These are phyloP conservation scores for Oscarella lobularis DNA, from an alignment of 37 sponge, comb jelly and placozoan genomes.

Conservation along the genomic window DNA sequence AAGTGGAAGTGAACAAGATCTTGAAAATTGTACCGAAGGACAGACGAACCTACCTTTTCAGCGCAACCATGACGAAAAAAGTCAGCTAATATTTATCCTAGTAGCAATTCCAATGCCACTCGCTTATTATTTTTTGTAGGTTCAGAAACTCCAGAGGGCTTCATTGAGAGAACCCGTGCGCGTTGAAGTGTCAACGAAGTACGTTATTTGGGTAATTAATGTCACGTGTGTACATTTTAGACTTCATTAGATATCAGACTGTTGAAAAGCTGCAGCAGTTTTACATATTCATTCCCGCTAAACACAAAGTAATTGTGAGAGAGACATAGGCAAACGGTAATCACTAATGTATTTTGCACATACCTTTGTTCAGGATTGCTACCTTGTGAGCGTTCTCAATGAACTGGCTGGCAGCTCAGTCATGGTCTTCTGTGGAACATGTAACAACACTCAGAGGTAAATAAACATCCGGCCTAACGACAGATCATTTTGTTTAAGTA, in stretches of 20 bases:
- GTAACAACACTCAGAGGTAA: slow-evolving; percentile 80
- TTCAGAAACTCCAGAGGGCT: slow-evolving; percentile 92
- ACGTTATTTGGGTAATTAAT: background rate
- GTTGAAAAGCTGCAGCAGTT: slow-evolving; percentile 91
- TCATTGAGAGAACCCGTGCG: slow-evolving; percentile 87
- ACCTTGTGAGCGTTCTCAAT: slow-evolving; percentile 90
- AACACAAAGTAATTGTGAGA: slow-evolving; percentile 83
- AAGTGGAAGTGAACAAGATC: slow-evolving; percentile 93
- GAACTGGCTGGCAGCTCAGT: slow-evolving; percentile 95
- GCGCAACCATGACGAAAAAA: slow-evolving; percentile 99
- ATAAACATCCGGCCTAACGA: background rate
- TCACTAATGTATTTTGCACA: background rate
- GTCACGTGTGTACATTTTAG: background rate
- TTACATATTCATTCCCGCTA: slow-evolving; percentile 91
- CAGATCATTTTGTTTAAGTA: background rate
- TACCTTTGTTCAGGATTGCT: slow-evolving; percentile 55
- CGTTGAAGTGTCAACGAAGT: slow-evolving; percentile 95
- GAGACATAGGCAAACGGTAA: background rate
- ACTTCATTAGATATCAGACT: slow-evolving; percentile 57
- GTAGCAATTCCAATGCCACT: background rate
- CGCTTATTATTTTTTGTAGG: slow-evolving; percentile 18
- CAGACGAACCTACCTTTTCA: slow-evolving; percentile 81
- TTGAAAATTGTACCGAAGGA: slow-evolving; percentile 79
- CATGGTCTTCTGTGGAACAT: slow-evolving; percentile 99
- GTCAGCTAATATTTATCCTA: background rate